Percentiles rank a stretch among this genome's conserved stretches.
phyloP scores from a whole-genome alignment of 2,888 invertebrate species.

The Napeogenes sylphis region DNA sequence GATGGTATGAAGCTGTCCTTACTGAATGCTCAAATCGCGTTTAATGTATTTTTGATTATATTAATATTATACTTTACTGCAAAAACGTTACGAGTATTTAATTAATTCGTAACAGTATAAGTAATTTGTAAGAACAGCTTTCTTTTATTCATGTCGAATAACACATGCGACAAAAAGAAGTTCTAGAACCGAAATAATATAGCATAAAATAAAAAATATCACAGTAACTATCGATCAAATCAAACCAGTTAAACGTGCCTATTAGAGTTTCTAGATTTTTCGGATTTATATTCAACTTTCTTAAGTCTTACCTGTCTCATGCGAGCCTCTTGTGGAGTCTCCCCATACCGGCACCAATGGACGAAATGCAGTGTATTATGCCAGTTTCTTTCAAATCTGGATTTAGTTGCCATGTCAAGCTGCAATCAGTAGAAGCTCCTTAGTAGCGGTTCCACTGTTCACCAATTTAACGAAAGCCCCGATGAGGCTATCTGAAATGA shows the following conservation, averaged over 20 bases:
- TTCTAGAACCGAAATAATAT: slow-evolving; percentile 50
- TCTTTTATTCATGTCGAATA: slow-evolving; percentile 29
- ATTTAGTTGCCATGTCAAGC: slow-evolving; percentile 77
- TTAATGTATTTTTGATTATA: neutral
- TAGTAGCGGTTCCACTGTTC: slow-evolving; percentile 69
- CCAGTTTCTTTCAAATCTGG: slow-evolving; percentile 80
- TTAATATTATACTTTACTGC: neutral
- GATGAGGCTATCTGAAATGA: slow-evolving; percentile 73
- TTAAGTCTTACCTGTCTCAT: slow-evolving; percentile 80
- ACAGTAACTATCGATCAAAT: slow-evolving; percentile 16
- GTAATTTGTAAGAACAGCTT: slow-evolving; percentile 50
- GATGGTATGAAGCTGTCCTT: slow-evolving; percentile 42
- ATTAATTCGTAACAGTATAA: slow-evolving; percentile 7
- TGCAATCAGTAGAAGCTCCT: slow-evolving; percentile 77
- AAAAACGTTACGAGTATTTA: neutral
- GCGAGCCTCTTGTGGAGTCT: slow-evolving; percentile 81
- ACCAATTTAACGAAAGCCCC: slow-evolving; percentile 68
- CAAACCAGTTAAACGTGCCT: slow-evolving; percentile 2
- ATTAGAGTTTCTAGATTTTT: slow-evolving; percentile 6
- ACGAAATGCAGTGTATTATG: slow-evolving; percentile 83
- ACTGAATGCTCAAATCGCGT: slow-evolving; percentile 31
- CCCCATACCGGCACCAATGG: slow-evolving; percentile 85
- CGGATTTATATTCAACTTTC: neutral
- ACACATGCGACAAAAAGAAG: slow-evolving; percentile 43
- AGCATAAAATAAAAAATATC: slow-evolving; percentile 21